These are phyloP conservation scores for Callionymus lyra DNA, from an alignment of 2,113 vertebrate species.

Conservation along the genomic window DNA sequence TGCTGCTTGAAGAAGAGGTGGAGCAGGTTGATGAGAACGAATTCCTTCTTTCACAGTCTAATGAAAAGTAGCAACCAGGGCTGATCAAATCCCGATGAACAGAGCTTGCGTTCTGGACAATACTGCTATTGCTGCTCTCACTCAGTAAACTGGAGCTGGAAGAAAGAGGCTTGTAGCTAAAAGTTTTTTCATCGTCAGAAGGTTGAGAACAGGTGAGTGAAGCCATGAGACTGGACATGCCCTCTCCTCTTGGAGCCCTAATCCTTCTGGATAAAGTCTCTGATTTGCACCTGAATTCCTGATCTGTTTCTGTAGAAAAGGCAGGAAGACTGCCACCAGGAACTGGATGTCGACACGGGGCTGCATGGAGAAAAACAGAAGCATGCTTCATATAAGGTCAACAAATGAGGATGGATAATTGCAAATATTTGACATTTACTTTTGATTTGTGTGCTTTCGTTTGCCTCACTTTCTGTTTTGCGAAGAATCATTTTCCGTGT, in stretches of 20 bases:
- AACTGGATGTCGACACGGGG: no score
- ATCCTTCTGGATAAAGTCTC: conserved; percentile 75
- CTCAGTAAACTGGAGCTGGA: conserved; percentile 13
- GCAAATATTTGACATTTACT: no score
- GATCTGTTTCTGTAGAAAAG: conserved; percentile 52
- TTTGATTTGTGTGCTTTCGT: no score
- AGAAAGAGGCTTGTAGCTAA: conserved; percentile 49
- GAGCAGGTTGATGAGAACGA: conserved; percentile 39
- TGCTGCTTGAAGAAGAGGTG: conserved; percentile 46
- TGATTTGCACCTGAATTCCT: conserved; percentile 58
- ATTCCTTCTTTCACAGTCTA: no score
- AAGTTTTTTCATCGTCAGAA: conserved; percentile 55
- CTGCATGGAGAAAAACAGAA: no score
- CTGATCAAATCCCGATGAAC: conserved; percentile 40
- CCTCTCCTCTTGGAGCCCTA: conserved; percentile 80
- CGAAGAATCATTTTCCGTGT: no score
- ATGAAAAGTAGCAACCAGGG: conserved; percentile 29
- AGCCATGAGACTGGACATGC: conserved; percentile 82
- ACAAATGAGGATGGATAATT: no score
- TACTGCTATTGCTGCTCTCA: conserved; percentile 8
- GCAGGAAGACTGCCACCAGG: neutral
- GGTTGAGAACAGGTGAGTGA: conserved; percentile 69
- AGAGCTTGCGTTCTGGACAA: conserved; percentile 38
- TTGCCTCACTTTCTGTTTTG: no score
- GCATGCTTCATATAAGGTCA: no score